Conservation (phyloP, 2,113 vertebrate genomes). For the Corvus hawaiiensis region DNA sequence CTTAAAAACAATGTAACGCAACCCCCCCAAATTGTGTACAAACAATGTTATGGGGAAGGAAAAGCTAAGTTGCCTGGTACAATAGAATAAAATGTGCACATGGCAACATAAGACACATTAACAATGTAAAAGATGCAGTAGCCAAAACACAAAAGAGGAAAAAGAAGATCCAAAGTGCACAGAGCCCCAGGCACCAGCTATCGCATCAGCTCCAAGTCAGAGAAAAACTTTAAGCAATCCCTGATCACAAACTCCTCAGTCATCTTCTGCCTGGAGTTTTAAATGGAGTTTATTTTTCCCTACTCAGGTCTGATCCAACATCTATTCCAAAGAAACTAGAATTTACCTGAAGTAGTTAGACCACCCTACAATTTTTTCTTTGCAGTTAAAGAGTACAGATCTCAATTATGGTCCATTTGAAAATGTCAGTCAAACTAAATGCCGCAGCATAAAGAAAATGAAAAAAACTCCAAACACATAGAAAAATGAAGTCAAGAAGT, state of each 20-base stretch:
- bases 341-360: not conserved
- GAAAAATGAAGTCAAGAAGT: not conserved
- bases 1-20: not conserved
- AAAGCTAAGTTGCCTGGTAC: not conserved
- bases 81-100: not conserved
- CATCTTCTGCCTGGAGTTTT: not conserved
- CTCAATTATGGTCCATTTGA: not conserved
- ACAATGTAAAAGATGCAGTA: not conserved
- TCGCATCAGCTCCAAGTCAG: not conserved
- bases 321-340: not conserved
- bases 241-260: not conserved
- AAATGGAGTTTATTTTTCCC: not conserved
- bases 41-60: not conserved
- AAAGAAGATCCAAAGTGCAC: not conserved
- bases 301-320: not conserved
- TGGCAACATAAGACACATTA: not conserved
- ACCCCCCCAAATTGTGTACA: accelerated
- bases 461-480: not conserved
- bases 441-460: not conserved
- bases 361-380: not conserved
- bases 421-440: not conserved
- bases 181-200: not conserved
- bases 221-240: not conserved
- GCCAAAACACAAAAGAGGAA: not conserved
- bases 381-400: not conserved